Base-by-base conservation (phyloP, 2,888 invertebrate species). In the Stictocephala bisonia region DNA sequence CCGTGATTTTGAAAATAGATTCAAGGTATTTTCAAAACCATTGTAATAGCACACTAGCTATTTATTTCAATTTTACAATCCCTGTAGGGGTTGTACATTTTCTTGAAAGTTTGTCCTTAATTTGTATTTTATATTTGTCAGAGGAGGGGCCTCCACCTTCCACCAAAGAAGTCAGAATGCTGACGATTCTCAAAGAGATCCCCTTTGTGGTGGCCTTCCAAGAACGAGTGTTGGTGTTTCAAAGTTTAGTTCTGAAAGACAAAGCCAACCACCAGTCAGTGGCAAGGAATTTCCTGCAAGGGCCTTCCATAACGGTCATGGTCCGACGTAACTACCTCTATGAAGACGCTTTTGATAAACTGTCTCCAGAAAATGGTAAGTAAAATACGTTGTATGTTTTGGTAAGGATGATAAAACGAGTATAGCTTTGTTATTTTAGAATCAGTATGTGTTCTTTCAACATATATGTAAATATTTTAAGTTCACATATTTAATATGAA, bases 321-420 rank as follows among this genome's bases (percentile, higher is more conserved):
- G 92, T 96, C 6, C 86, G 96, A 73, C 87, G 99, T 71, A 93
- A 94, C 78, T 96, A 96, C 85, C 87, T 99, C n/a, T 99, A 99
- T 83, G 99, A 99, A 85, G 99, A 99, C 85, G 96, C 99, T 0
- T 98, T 96, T 82, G 96, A 97, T 68, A 96, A 96, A 84, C 87
- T 99, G 3, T 93, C 96, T 0, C 89, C 90, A 1, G 94, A 94
- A 80, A 97, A 96, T 86, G 95, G 95, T 95, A 85, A 83, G 85
- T 78, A n/a, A n/a, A n/a, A n/a, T n/a, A n/a, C n/a, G n/a, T n/a
- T n/a, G n/a, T n/a, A n/a, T n/a, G n/a, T n/a, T n/a, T n/a, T n/a
- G n/a, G n/a, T n/a, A n/a, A n/a, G n/a, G n/a, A n/a, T n/a, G n/a
- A n/a, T n/a, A n/a, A n/a, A n/a, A n/a, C n/a, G n/a, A n/a, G n/a